Percentiles rank a stretch among this genome's conserved stretches.
Evolutionary conservation across 1,140 invertebrate genomes (phyloP).

Genomic region (Lepidostoma basale): DNA sequence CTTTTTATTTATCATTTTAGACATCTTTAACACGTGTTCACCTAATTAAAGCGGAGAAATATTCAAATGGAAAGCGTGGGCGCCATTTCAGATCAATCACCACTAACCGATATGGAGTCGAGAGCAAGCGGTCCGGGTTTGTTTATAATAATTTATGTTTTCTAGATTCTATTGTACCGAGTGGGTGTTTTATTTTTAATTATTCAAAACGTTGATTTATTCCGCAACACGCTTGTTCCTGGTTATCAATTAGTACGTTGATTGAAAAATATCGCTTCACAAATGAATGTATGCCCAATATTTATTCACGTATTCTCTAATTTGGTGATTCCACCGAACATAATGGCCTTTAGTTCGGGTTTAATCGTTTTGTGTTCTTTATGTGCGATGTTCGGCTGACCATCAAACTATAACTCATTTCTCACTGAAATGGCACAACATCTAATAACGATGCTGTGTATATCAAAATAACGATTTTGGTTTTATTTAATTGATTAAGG

Average conservation of each 20-base stretch:
- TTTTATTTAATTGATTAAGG: too few species aligned
- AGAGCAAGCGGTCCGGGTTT: constrained; percentile 13
- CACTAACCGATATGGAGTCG: constrained; percentile 2
- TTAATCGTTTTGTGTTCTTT: too few species aligned
- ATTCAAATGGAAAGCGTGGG: constrained; percentile 11
- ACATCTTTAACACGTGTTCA: constrained; percentile 15
- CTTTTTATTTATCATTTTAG: constrained; percentile 16
- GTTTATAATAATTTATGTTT: constrained; percentile 21
- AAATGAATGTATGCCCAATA: too few species aligned
- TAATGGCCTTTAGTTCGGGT: too few species aligned
- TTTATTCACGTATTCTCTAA: too few species aligned
- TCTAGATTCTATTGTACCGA: background rate
- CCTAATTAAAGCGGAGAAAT: constrained; percentile 13
- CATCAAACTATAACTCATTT: too few species aligned
- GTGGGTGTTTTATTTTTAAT: constrained; percentile 22
- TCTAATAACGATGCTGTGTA: too few species aligned
- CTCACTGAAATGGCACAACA: too few species aligned
- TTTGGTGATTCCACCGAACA: too few species aligned
- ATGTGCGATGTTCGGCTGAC: too few species aligned
- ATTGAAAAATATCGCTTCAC: constrained; percentile 12
- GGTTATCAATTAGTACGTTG: background rate
- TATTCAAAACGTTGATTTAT: constrained; percentile 26
- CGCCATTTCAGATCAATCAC: constrained; percentile 14
- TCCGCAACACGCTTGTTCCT: background rate
- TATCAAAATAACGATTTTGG: too few species aligned